These are phyloP conservation scores for Aptenodytes forsteri DNA, from an alignment of 2,113 vertebrate species.

Conservation along the genomic window DNA sequence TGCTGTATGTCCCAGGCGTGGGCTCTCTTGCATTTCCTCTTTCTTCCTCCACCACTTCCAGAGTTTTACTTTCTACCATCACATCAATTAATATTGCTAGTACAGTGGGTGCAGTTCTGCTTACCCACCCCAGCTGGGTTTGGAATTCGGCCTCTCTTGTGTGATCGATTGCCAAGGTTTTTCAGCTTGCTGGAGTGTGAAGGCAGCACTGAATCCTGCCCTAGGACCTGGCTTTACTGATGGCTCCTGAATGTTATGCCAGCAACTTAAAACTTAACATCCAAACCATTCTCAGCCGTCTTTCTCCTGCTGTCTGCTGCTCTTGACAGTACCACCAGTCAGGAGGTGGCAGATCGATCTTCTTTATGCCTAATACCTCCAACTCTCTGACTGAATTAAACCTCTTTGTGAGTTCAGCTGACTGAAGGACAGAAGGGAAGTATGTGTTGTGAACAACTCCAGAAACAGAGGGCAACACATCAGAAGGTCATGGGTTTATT, in stretches of 20 bases:
- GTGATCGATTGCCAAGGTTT: background rate
- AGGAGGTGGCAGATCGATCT: background rate
- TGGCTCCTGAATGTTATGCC: background rate
- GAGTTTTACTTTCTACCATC: background rate
- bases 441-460: background rate
- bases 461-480: background rate
- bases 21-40: background rate
- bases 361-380: background rate
- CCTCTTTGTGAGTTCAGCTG: background rate
- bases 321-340: background rate
- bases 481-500: background rate
- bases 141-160: background rate
- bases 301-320: background rate
- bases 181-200: background rate
- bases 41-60: background rate
- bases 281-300: background rate
- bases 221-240: background rate
- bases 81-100: background rate
- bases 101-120: background rate
- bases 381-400: background rate
- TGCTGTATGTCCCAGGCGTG: rapidly evolving
- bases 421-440: background rate
- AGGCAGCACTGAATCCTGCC: background rate
- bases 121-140: background rate
- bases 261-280: background rate